Conservation (phyloP, 1,140 invertebrate species). For the Apis cerana region DNA sequence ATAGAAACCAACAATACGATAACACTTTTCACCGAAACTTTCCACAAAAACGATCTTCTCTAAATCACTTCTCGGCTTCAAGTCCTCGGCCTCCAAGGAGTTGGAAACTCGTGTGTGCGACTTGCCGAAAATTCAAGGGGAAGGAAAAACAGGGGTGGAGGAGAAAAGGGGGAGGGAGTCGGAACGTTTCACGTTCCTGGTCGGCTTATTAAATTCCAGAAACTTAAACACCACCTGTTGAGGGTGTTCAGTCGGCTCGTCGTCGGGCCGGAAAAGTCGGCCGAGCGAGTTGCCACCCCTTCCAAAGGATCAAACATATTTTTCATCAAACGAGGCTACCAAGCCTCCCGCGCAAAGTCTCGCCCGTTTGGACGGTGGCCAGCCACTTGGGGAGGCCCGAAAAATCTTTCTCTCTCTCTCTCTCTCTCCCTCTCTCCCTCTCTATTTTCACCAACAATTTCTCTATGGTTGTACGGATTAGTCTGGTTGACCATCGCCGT, state of each 20-base stretch:
- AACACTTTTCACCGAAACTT: too few relatives aligned
- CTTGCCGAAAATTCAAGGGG: neutral
- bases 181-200: neutral
- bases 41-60: too few relatives aligned
- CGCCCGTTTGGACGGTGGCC: too few relatives aligned
- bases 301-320: too few relatives aligned
- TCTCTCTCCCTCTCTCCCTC: too few relatives aligned
- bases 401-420: too few relatives aligned
- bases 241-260: constrained; percentile 52
- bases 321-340: too few relatives aligned
- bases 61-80: too few relatives aligned
- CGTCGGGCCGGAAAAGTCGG: constrained; percentile 55
- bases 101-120: neutral
- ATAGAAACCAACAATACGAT: too few relatives aligned
- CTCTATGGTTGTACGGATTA: constrained; percentile 49
- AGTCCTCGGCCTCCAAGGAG: neutral
- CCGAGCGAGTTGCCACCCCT: neutral
- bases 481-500: constrained; percentile 44
- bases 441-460: constrained; percentile 7
- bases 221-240: constrained; percentile 69
- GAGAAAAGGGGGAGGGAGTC: too few relatives aligned
- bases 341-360: too few relatives aligned
- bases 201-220: constrained; percentile 63
- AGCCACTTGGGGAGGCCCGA: too few relatives aligned
- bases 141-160: neutral